Conservation (phyloP, 2,113 vertebrate genomes). For the Prionailurus viverrinus region DNA sequence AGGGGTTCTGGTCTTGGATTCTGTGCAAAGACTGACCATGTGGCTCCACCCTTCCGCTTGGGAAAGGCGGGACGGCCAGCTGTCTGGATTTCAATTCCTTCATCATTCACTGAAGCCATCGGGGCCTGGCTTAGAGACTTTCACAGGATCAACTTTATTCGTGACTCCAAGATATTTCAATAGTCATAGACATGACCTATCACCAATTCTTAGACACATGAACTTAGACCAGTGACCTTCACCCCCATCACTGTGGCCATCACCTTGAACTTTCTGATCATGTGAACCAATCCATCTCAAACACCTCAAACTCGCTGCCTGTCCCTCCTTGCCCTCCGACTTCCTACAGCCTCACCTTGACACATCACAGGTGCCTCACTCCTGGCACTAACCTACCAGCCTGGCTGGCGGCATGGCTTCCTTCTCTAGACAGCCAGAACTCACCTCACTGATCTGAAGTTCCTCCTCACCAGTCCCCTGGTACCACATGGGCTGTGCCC, state of each 20-base stretch:
- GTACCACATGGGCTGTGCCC: too few relatives aligned
- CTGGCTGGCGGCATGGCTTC: neutral
- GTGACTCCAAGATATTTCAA: neutral
- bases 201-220: neutral
- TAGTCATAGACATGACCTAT: neutral
- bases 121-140: neutral
- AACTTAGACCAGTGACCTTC: neutral
- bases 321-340: neutral
- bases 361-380: too few relatives aligned
- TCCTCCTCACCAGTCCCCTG: neutral
- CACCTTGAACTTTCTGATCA: neutral
- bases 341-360: too few relatives aligned
- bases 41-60: neutral
- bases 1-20: neutral
- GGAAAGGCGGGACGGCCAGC: fast-evolving
- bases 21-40: fast-evolving
- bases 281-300: neutral
- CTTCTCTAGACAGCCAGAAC: neutral
- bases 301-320: neutral
- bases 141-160: neutral
- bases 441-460: neutral
- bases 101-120: neutral
- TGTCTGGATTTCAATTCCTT: neutral
- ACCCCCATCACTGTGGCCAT: too few relatives aligned
- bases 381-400: neutral